Percentiles rank a stretch among this genome's conserved stretches.
Evolutionary conservation across 2,113 vertebrate species (phyloP).

Genomic region (Phoenicopterus ruber): DNA sequence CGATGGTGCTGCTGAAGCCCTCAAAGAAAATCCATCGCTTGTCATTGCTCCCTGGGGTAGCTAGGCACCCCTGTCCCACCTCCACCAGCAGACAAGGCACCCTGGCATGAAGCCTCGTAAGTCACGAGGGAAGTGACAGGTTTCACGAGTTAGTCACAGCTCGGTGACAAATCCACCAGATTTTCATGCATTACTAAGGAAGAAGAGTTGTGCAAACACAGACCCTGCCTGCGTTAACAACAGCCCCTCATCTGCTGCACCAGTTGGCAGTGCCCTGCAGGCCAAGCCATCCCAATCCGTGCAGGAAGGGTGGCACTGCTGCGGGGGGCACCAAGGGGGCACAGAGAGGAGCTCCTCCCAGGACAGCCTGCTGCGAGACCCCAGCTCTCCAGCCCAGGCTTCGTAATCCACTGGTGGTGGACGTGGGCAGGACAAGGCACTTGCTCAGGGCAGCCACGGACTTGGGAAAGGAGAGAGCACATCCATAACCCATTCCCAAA

Average conservation of each 20-base stretch:
- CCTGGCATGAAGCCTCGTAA: neutral
- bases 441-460: neutral
- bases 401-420: neutral
- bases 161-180: conserved; percentile 7
- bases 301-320: neutral
- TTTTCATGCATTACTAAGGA: neutral
- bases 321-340: neutral
- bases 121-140: neutral
- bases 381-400: neutral
- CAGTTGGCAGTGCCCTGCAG: neutral
- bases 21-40: neutral
- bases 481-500: neutral
- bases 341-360: neutral
- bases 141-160: conserved; percentile 26
- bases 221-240: neutral
- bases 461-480: neutral
- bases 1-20: neutral
- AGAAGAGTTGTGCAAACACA: neutral
- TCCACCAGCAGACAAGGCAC: neutral
- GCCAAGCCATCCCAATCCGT: no score
- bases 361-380: neutral
- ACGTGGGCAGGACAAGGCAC: neutral
- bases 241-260: neutral
- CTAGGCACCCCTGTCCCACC: neutral
- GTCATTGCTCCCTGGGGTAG: neutral